A percentile compares a stretch with the other conserved stretches of the same genome.
Evolutionary conservation across 2,888 invertebrate genomes (phyloP).

Genomic region (Nipponacmea schrenckii): DNA sequence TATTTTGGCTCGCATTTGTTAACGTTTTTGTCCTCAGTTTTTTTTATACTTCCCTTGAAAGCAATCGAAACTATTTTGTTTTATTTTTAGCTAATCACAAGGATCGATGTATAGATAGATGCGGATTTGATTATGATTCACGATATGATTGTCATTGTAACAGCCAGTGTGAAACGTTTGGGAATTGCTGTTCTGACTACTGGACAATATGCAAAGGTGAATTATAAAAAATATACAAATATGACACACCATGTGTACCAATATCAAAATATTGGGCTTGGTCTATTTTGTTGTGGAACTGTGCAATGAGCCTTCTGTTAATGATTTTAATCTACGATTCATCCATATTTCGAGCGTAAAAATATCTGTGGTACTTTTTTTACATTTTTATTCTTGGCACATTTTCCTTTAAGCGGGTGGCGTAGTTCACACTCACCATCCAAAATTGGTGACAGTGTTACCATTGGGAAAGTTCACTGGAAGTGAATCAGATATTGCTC

Average conservation of each 20-base stretch:
- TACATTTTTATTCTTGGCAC: neutral
- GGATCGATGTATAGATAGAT: neutral
- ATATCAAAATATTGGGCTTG: no score
- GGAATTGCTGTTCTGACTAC: constrained; percentile 39
- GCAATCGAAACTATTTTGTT: no score
- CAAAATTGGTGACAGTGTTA: neutral
- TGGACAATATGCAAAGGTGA: constrained; percentile 18
- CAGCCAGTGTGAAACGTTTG: constrained; percentile 23
- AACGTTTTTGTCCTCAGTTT: no score
- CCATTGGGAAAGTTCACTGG: neutral
- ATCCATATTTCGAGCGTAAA: no score
- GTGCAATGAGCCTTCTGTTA: no score
- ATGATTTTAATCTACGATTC: no score
- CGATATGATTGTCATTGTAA: constrained; percentile 35
- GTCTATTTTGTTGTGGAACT: no score
- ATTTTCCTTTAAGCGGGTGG: neutral
- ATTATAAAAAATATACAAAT: neutral
- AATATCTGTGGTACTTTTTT: neutral
- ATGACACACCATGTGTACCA: no score
- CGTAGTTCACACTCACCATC: neutral
- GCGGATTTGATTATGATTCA: neutral
- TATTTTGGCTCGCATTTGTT: no score
- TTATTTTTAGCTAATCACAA: neutral
- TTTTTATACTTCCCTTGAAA: no score
- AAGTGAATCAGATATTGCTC: neutral